Evolutionary conservation across 2,113 vertebrate species (phyloP), one percentile per base, ranked within the genome.

Genomic region (Pan paniscus): DNA sequence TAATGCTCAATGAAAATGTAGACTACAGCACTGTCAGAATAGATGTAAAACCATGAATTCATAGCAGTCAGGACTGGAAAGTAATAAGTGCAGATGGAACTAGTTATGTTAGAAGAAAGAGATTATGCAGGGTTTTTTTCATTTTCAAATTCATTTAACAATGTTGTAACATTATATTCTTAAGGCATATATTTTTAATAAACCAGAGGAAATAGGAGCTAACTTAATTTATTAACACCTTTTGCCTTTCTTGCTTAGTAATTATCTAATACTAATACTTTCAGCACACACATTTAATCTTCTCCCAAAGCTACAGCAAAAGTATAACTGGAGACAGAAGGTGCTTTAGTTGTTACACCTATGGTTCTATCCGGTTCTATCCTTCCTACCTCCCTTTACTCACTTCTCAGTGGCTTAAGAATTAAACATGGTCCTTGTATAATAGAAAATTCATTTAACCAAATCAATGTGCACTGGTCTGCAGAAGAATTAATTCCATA

Each of bases 141-240:
- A 93, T 82, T 91, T 96, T 93, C 2, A 94, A 84, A 79, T 81
- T 79, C 27, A 46, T 76, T 96, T 93, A 96, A 55, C 67, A 68
- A 76, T 61, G 40, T 90, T 83, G 59, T 79, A 85, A 94, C 40
- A 96, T 94, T 83, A 46, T 93, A 89, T 78, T 95, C 35, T 82
- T 81, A 92, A 97, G 61, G 43, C 50, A 87, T 76, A n/a, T 70
- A 80, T 76, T 96, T 95, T 97, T 97, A 98, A 97, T 89, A 93
- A 97, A 73, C 79, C 57, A 68, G 2, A 46, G 35, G 46, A 83
- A 87, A 75, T 5, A 79, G 38, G 30, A 57, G 25, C 48, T 93
- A 90, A 92, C 40, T 92, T 83, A 96, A 96, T 89, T 89, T 97
- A 83, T 96, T 96, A 94, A 89, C 11, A 90, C 30, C 9, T 68